Conservation (phyloP, 2,113 vertebrate genomes). For the Diadophis punctatus region DNA sequence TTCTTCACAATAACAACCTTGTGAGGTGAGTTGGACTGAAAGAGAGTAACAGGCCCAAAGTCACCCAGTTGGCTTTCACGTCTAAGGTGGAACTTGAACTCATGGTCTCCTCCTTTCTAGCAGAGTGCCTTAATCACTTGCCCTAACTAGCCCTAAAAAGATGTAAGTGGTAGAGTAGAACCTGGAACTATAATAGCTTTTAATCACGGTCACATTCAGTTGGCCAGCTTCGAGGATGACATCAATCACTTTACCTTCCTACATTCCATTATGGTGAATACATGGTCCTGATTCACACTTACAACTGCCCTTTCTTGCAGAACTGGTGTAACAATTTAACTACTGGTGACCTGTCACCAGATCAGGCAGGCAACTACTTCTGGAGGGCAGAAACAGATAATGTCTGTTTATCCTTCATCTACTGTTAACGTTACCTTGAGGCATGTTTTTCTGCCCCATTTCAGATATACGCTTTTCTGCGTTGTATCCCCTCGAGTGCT, state of each 20-base stretch:
- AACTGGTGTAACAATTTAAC: background rate
- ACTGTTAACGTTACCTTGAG: background rate
- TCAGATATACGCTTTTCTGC: background rate
- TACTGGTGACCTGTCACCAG: background rate
- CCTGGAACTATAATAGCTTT: background rate
- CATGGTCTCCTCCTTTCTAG: background rate
- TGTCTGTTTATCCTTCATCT: background rate
- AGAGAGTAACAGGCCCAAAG: background rate
- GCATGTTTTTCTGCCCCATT: background rate
- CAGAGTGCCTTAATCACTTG: background rate
- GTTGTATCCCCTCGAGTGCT: background rate
- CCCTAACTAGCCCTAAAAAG: too few relatives aligned
- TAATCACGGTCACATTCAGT: background rate
- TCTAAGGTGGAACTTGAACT: background rate
- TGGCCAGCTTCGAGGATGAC: background rate
- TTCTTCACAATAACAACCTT: background rate
- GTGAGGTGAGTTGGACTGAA: background rate
- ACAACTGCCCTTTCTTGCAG: background rate
- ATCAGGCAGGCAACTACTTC: background rate
- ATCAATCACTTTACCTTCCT: background rate
- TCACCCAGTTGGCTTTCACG: too few relatives aligned
- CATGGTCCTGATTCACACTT: background rate
- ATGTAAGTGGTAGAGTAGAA: background rate
- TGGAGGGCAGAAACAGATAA: background rate
- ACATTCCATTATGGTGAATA: background rate